These are phyloP conservation scores for Nephrotoma appendiculata DNA, from an alignment of 2,888 invertebrate genomes.

Conservation along the genomic window DNA sequence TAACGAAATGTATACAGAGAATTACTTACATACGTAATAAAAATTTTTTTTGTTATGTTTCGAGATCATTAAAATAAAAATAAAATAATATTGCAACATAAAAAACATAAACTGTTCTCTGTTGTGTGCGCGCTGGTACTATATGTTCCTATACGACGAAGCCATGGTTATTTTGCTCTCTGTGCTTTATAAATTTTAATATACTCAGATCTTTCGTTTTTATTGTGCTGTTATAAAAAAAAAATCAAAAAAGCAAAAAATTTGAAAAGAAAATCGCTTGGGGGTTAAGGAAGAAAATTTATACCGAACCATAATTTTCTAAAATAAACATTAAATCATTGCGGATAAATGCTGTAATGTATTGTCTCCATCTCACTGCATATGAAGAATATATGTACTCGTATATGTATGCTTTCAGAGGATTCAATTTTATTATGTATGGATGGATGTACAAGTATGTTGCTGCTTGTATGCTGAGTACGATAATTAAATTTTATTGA, in stretches of 20 bases:
- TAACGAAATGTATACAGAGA: neutral
- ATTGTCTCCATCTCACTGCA: neutral
- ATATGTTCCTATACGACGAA: neutral
- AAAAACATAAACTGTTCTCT: neutral
- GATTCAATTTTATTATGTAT: neutral
- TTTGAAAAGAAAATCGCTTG: neutral
- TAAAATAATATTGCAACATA: neutral
- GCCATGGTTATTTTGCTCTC: neutral
- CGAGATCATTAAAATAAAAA: neutral
- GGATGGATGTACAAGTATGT: neutral
- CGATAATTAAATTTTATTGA: neutral
- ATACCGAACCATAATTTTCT: neutral
- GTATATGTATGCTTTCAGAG: neutral
- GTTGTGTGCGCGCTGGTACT: neutral
- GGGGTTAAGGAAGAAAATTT: neutral
- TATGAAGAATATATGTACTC: neutral
- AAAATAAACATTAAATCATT: slow-evolving; percentile 1
- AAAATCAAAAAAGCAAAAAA: neutral
- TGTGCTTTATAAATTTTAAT: neutral
- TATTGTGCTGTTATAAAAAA: neutral
- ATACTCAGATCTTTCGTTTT: neutral
- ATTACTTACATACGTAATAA: neutral
- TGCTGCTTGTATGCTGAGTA: neutral
- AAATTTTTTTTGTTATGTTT: neutral
- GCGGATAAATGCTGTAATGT: neutral